Evolutionary conservation across 2,888 invertebrate genomes (phyloP).

Genomic region (Auanema freiburgensis): DNA sequence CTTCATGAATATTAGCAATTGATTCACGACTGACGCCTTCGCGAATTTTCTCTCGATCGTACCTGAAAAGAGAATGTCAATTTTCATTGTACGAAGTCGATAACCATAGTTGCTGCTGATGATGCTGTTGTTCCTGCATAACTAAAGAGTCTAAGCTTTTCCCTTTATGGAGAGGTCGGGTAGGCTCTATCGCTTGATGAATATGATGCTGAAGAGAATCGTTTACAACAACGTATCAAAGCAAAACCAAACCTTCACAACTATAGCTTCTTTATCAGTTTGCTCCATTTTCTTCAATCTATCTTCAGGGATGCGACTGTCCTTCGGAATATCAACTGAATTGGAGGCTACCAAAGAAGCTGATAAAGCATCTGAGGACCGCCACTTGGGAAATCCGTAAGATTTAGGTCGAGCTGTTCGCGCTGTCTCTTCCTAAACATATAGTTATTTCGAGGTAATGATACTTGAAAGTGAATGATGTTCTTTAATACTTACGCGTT

Average conservation of each 20-base stretch:
- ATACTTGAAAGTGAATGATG: not conserved
- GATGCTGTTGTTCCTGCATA: slow-evolving; percentile 34
- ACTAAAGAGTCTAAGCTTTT: slow-evolving; percentile 41
- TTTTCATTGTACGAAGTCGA: too few species aligned
- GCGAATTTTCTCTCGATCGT: slow-evolving; percentile 26
- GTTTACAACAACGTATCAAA: not conserved
- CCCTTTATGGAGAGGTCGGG: slow-evolving; percentile 29
- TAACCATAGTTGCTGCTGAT: slow-evolving; percentile 17
- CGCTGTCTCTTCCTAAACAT: slow-evolving; percentile 32
- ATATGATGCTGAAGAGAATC: slow-evolving; percentile 17
- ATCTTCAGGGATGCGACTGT: slow-evolving; percentile 49
- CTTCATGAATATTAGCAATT: slow-evolving; percentile 22
- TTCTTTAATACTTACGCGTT: slow-evolving; percentile 3
- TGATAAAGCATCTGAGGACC: slow-evolving; percentile 56
- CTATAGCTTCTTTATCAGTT: slow-evolving; percentile 46
- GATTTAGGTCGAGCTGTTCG: slow-evolving; percentile 28
- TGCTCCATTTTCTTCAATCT: slow-evolving; percentile 46
- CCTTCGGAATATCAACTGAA: slow-evolving; percentile 47
- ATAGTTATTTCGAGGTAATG: not conserved
- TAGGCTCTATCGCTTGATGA: slow-evolving; percentile 25
- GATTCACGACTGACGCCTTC: slow-evolving; percentile 31
- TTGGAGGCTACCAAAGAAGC: slow-evolving; percentile 58
- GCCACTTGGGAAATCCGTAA: slow-evolving; percentile 55
- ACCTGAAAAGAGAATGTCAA: slow-evolving; percentile 11
- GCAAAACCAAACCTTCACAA: slow-evolving; percentile 25